These are phyloP conservation scores for Sterna hirundo DNA, from an alignment of 2,113 vertebrate genomes.

Conservation along the genomic window DNA sequence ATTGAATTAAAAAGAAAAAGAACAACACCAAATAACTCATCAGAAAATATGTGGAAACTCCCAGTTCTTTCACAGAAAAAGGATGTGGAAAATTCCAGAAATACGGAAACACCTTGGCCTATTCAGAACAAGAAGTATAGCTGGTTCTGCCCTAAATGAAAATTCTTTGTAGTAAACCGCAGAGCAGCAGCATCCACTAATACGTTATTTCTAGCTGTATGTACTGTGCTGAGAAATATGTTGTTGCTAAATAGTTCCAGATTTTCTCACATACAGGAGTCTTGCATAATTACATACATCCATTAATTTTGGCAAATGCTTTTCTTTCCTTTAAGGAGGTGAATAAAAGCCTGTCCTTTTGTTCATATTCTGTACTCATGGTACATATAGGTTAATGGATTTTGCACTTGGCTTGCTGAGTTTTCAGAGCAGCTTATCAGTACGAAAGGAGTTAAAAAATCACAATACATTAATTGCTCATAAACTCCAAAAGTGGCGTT, in stretches of 20 bases:
- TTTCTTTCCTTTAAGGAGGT: neutral
- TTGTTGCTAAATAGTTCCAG: neutral
- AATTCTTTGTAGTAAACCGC: neutral
- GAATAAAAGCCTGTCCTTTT: neutral
- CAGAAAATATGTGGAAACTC: neutral
- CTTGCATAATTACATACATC: neutral
- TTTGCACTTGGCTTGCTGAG: neutral
- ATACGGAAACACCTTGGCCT: neutral
- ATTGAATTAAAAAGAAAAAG: neutral
- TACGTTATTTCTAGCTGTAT: neutral
- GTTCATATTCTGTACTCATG: neutral
- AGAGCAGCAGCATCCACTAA: neutral
- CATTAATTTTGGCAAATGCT: neutral
- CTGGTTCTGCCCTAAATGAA: neutral
- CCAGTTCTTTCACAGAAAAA: neutral
- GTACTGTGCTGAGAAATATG: neutral
- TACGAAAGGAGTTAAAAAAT: constrained; percentile 4
- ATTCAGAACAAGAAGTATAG: neutral
- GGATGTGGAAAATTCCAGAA: neutral
- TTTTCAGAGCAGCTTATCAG: neutral
- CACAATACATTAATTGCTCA: neutral
- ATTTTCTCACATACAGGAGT: neutral
- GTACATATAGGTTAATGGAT: neutral
- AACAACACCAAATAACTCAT: neutral
- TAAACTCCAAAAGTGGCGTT: neutral